Conservation (phyloP, 2,113 vertebrate genomes). For the Nesoenas mayeri region DNA sequence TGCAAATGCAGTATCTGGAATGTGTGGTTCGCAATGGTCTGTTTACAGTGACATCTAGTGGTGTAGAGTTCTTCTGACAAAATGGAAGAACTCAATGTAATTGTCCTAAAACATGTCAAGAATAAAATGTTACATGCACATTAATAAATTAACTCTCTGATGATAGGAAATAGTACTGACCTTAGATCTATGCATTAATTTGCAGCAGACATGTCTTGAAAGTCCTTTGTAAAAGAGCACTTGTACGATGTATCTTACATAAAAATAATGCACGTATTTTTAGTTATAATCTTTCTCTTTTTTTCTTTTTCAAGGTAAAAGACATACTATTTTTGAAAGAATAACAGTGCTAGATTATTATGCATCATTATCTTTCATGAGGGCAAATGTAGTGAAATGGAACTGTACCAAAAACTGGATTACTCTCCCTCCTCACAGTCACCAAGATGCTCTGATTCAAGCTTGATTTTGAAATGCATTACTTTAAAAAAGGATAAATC, state of each 20-base stretch:
- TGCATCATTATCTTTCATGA: neutral
- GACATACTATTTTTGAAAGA: neutral
- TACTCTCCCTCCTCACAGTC: neutral
- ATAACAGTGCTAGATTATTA: neutral
- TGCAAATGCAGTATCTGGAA: neutral
- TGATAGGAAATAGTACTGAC: neutral
- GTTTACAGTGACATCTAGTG: slow-evolving; percentile 80
- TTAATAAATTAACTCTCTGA: neutral
- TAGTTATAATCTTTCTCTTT: neutral
- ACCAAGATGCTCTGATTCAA: neutral
- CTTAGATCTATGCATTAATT: neutral
- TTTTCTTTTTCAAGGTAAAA: neutral
- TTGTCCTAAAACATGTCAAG: neutral
- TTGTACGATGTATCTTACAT: neutral
- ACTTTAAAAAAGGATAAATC: neutral
- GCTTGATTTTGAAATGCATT: neutral
- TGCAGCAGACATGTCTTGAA: neutral
- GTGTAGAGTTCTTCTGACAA: neutral
- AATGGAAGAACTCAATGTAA: neutral
- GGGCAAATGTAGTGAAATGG: neutral
- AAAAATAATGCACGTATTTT: neutral
- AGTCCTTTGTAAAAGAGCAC: neutral
- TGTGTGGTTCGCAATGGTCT: slow-evolving; percentile 40
- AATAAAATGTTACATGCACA: neutral
- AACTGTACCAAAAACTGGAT: neutral